Evolutionary conservation across 2,888 invertebrate species (phyloP).

Genomic region (Crocallis elinguaria): DNA sequence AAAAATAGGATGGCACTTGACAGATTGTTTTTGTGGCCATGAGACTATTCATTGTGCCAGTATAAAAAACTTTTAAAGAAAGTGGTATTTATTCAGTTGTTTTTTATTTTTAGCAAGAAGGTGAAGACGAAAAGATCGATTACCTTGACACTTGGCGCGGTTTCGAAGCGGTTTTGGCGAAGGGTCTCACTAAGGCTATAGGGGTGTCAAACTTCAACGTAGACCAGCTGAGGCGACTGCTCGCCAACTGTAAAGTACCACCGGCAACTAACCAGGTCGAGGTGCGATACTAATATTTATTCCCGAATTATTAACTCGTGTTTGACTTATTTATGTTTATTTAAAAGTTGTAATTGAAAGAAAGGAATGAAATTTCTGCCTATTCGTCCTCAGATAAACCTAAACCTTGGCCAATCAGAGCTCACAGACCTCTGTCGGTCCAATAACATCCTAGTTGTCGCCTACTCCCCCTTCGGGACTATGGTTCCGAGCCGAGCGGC

Average conservation of each 20-base stretch:
- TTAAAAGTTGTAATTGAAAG: too few species aligned
- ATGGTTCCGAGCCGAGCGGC: conserved; percentile 74
- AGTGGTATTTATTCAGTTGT: neutral
- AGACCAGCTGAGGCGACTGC: conserved; percentile 87
- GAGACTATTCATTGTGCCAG: too few species aligned
- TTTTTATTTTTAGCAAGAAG: conserved; percentile 57
- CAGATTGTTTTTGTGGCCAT: too few species aligned
- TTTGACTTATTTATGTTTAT: too few species aligned
- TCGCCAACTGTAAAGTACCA: conserved; percentile 84
- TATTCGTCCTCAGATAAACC: conserved; percentile 75
- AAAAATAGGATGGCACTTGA: too few species aligned
- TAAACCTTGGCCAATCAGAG: conserved; percentile 88
- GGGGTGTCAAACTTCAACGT: conserved; percentile 93
- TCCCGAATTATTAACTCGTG: too few species aligned
- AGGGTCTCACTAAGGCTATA: conserved; percentile 88
- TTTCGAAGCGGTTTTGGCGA: conserved; percentile 88
- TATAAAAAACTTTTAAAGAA: too few species aligned
- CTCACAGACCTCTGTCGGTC: conserved; percentile 86
- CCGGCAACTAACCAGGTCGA: conserved; percentile 85
- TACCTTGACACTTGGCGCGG: conserved; percentile 90
- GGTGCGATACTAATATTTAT: too few species aligned
- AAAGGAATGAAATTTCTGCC: too few species aligned
- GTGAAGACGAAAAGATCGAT: conserved; percentile 86
- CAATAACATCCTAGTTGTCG: conserved; percentile 84
- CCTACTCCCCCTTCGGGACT: conserved; percentile 88